These are phyloP conservation scores for Brachionus calyciflorus DNA, from an alignment of 1,140 invertebrate genomes.

Conservation along the genomic window DNA sequence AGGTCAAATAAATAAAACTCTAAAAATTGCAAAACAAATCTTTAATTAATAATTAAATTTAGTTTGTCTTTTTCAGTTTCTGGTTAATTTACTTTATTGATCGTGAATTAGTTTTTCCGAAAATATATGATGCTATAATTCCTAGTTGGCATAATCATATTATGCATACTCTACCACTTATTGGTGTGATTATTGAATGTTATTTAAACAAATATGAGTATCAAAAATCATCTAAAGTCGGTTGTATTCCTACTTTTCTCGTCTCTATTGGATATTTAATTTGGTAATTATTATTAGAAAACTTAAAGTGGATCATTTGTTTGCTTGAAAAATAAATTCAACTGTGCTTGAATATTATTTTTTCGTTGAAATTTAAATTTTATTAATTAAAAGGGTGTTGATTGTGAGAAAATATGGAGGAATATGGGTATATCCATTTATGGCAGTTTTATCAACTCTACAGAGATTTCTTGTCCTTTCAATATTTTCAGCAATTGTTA, in stretches of 20 bases:
- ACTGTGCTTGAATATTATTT: not conserved
- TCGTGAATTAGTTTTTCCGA: slow-evolving; percentile 78
- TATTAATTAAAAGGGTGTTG: slow-evolving; percentile 5
- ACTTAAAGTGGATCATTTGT: not conserved
- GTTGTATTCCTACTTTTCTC: slow-evolving; percentile 2
- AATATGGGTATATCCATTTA: slow-evolving; percentile 44
- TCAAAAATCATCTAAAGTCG: not conserved
- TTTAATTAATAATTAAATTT: slow-evolving; percentile 49
- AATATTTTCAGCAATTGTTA: not conserved
- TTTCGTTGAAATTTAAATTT: not conserved
- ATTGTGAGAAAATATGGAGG: slow-evolving; percentile 15
- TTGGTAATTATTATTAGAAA: slow-evolving; percentile 5
- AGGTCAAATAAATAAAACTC: not conserved
- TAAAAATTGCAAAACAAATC: not conserved
- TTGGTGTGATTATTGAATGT: slow-evolving; percentile 9
- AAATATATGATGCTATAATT: slow-evolving; percentile 72
- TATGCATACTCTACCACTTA: slow-evolving; percentile 60
- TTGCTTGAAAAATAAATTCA: not conserved
- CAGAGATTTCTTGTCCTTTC: slow-evolving; percentile 9
- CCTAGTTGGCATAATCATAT: slow-evolving; percentile 83
- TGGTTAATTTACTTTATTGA: slow-evolving; percentile 80
- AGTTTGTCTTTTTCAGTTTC: slow-evolving; percentile 82
- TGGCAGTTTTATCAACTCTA: not conserved
- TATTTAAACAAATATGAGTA: slow-evolving; percentile 1
- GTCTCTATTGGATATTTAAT: not conserved